Base-by-base conservation (phyloP, 2,113 vertebrate genomes). In the Mustela lutreola region DNA sequence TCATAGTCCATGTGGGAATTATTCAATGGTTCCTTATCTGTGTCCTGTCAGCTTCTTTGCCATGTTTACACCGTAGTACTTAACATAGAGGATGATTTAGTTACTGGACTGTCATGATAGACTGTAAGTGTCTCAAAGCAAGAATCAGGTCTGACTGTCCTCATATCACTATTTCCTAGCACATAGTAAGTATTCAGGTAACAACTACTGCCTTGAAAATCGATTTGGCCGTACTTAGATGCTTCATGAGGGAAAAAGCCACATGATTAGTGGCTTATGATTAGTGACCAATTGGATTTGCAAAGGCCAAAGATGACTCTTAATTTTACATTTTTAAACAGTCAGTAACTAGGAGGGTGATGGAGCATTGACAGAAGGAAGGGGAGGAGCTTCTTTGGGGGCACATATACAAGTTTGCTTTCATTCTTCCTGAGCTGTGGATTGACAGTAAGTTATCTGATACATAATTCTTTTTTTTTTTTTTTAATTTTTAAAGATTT, bases 341-440 rank as follows among this genome's bases (percentile, higher is more conserved):
- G 33, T 19, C 89, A 48, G 3, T 56, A 92, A 79, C 7, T n/a
- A 83, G 48, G 71, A 86, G 28, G 73, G 22, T 16, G 8, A 89
- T 16, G 63, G 48, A n/a, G 16, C 14, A 53, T 26, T 70, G n/a
- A 76, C 12, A 53, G 45, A 78, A 50, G 76, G 65, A 78, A 91
- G 33, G 7, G 12, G 11, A 58, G 24, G 42, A 33, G 12, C 36
- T 89, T 80, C 36, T 85, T 91, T 42, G 63, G 75, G 33, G 39
- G 58, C 31, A 92, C 60, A 65, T 31, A 53, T 31, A 86, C 14
- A 93, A 26, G 7, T 31, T 78, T 89, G 42, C 28, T 71, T 95
- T 95, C 71, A 76, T 95, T 85, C 67, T 94, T n/a, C 48, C 65
- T 53, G 18, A 70, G 60, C 26, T 82, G 33, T 92, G 42, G 50